Conservation (phyloP, 2,888 invertebrate genomes). For the Rhamphomyia laevipes region DNA sequence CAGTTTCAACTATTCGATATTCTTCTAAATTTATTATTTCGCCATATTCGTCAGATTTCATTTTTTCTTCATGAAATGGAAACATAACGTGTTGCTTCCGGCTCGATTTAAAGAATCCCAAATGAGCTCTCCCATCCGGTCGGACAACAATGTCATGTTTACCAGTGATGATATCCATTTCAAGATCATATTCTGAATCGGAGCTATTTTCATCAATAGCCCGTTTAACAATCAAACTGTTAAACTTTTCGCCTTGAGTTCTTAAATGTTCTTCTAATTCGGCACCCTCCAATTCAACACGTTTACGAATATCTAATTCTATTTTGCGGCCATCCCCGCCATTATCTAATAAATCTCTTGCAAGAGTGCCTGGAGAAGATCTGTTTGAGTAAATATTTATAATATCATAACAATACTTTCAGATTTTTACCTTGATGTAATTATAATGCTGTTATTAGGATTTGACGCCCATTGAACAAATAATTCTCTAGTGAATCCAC, state of each 20-base stretch:
- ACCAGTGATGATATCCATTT: conserved; percentile 72
- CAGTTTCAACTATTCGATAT: conserved; percentile 70
- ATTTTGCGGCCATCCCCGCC: conserved; percentile 57
- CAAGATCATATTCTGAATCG: conserved; percentile 70
- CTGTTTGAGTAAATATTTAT: conserved; percentile 31
- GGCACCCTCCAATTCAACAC: conserved; percentile 62
- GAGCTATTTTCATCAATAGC: conserved; percentile 64
- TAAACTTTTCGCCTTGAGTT: conserved; percentile 46
- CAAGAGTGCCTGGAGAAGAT: conserved; percentile 69
- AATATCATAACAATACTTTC: conserved; percentile 1
- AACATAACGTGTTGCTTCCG: conserved; percentile 95
- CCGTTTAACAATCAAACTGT: conserved; percentile 36
- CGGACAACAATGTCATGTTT: conserved; percentile 84
- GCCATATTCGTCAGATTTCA: conserved; percentile 91
- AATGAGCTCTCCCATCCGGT: conserved; percentile 53
- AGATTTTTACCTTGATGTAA: conserved; percentile 60
- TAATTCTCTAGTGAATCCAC: conserved; percentile 87
- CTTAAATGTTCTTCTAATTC: conserved; percentile 67
- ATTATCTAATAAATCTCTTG: conserved; percentile 65
- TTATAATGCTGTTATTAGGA: conserved; percentile 84
- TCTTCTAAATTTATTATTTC: conserved; percentile 90
- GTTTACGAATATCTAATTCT: conserved; percentile 54
- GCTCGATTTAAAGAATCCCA: conserved; percentile 75
- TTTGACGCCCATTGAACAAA: conserved; percentile 91
- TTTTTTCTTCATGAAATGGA: conserved; percentile 83